Evolutionary conservation across 2,113 vertebrate species (phyloP), one percentile per base, ranked within the genome.

Genomic region (Ascaphus truei): DNA sequence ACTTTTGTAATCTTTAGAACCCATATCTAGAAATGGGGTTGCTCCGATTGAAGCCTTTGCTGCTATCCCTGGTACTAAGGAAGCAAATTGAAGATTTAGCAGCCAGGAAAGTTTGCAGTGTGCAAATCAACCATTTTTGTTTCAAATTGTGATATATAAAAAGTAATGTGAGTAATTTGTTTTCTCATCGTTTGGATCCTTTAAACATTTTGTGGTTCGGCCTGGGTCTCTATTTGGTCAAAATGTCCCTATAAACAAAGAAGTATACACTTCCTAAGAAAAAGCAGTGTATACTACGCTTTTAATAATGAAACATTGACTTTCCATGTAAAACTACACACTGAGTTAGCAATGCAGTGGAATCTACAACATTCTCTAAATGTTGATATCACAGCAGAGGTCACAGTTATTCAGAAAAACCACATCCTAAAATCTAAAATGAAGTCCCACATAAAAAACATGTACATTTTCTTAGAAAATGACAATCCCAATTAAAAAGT

Each of bases 401-500:
- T 0, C 78, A 66, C 73, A 29, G 6, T 51, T 6, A 47, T 27
- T n/a, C 56, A 33, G 25, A 25, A 69, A 37, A 25, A 34, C 18
- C 29, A 27, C 27, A 36, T 75, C 78, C 77, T 72, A 68, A 68
- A 81, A 75, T 75, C 76, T 74, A 57, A n/a, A 23, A 10, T 16
- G 53, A 72, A 73, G 71, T 53, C 73, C 73, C 69, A 82, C 76
- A 68, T 15, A 72, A 56, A 75, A 83, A 68, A 73, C 2, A 2
- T 59, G 57, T 52, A 62, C 36, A 65, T 72, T 76, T 66, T 83
- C 72, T 82, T 85, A 75, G 71, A 73, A 78, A 75, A 57, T 34
- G 13, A 56, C 74, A 76, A 62, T 59, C 45, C 13, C 0, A 61
- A 83, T 74, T 68, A 73, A 76, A 85, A 79, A 84, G 86, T 86